Percentiles rank a stretch among this genome's conserved stretches.
These are phyloP conservation scores for Harpalus rubripes DNA, from an alignment of 2,888 invertebrate species.

Conservation along the genomic window DNA sequence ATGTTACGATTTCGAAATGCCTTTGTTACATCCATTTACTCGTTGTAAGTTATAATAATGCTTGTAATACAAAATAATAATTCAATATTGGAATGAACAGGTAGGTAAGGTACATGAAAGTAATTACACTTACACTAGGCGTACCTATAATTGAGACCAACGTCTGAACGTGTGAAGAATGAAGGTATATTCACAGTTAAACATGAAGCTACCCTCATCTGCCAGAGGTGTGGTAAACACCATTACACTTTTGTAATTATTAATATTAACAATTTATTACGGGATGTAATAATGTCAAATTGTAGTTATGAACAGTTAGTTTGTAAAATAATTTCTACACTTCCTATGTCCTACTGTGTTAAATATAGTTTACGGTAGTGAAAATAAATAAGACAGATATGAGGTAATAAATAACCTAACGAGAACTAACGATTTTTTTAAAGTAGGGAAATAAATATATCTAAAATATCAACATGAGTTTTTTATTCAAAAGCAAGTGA, in stretches of 20 bases:
- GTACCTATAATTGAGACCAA: not conserved
- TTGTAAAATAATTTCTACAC: not conserved
- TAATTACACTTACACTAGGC: too few relatives aligned
- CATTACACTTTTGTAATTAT: not conserved
- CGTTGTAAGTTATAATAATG: too few relatives aligned
- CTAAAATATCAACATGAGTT: too few relatives aligned
- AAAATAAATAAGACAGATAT: not conserved
- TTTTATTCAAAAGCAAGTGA: too few relatives aligned
- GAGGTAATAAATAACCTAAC: not conserved
- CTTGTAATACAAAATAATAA: not conserved
- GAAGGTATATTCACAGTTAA: not conserved
- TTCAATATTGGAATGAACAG: not conserved
- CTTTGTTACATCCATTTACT: too few relatives aligned
- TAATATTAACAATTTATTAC: not conserved
- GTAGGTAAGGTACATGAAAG: not conserved
- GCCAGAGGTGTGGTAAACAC: not conserved
- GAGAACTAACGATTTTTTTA: too few relatives aligned
- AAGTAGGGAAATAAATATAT: too few relatives aligned
- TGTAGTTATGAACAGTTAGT: not conserved
- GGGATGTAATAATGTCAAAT: not conserved
- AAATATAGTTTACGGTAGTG: not conserved
- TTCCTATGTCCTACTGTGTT: not conserved
- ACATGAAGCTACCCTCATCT: not conserved
- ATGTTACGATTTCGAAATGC: too few relatives aligned
- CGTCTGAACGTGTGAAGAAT: not conserved